Conservation (phyloP, 2,888 invertebrate species). For the Pterostichus niger region DNA sequence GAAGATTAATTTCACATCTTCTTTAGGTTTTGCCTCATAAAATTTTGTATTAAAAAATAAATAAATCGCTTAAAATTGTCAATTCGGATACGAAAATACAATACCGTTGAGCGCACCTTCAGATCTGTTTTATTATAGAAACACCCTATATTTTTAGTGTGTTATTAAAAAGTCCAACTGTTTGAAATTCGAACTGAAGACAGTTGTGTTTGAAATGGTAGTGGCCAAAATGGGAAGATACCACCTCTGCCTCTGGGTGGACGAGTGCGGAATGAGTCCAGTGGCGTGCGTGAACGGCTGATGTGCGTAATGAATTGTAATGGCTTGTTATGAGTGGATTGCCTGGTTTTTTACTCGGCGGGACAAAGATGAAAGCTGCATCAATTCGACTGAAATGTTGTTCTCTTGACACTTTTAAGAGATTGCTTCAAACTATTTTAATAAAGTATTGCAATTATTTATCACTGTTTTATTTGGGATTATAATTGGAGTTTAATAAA, state of each 20-base stretch:
- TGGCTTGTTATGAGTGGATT: conserved; percentile 51
- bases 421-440: conserved; percentile 13
- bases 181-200: not conserved
- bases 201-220: not conserved
- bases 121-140: too few relatives aligned
- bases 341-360: conserved; percentile 39
- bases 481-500: too few relatives aligned
- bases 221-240: not conserved
- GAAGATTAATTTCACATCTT: too few relatives aligned
- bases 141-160: too few relatives aligned
- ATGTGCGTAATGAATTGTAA: conserved; percentile 49
- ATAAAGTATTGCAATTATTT: conserved; percentile 17
- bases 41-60: too few relatives aligned
- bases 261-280: conserved; percentile 18
- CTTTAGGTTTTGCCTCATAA: too few relatives aligned
- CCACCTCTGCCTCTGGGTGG: not conserved
- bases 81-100: too few relatives aligned
- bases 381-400: conserved; percentile 37
- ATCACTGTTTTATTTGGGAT: not conserved
- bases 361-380: conserved; percentile 39
- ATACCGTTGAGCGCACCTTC: too few relatives aligned
- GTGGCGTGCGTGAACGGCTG: conserved; percentile 40
- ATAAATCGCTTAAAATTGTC: too few relatives aligned
- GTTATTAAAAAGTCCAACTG: too few relatives aligned
- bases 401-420: conserved; percentile 30